These are phyloP conservation scores for Brachyhypopomus occidentalis DNA, from an alignment of 2,113 vertebrate genomes.

Conservation along the genomic window DNA sequence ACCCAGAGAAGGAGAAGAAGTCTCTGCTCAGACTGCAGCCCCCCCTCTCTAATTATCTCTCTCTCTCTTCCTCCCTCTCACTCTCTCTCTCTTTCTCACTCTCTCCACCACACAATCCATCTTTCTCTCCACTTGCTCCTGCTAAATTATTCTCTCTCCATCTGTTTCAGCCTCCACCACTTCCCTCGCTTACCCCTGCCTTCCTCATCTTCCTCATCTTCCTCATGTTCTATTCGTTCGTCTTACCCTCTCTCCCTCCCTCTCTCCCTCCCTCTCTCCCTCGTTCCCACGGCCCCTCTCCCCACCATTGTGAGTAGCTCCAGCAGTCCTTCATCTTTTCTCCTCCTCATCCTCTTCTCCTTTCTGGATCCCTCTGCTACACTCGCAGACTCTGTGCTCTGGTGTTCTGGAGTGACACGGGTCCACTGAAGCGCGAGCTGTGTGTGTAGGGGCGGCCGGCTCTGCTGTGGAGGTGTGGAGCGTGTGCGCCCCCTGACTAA, in stretches of 20 bases:
- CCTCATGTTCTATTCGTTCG: neutral
- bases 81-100: conserved; percentile 6
- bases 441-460: too few species aligned
- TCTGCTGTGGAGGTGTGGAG: neutral
- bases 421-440: too few species aligned
- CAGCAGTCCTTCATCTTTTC: conserved; percentile 48
- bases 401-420: too few species aligned
- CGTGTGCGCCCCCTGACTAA: neutral
- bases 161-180: neutral
- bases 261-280: conserved; percentile 20
- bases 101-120: neutral
- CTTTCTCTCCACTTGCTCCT: conserved; percentile 24
- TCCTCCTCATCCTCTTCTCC: neutral
- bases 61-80: too few species aligned
- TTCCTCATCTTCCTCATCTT: neutral
- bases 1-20: too few species aligned
- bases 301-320: conserved; percentile 7
- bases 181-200: conserved; percentile 4
- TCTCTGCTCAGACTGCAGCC: too few species aligned
- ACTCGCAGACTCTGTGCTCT: neutral
- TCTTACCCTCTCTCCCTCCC: neutral
- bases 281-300: conserved; percentile 41
- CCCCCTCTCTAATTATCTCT: too few species aligned
- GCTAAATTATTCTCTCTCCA: conserved; percentile 7
- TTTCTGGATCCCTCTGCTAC: conserved; percentile 7